These are phyloP conservation scores for Hemicordylus capensis DNA, from an alignment of 2,113 vertebrate species.

Conservation along the genomic window DNA sequence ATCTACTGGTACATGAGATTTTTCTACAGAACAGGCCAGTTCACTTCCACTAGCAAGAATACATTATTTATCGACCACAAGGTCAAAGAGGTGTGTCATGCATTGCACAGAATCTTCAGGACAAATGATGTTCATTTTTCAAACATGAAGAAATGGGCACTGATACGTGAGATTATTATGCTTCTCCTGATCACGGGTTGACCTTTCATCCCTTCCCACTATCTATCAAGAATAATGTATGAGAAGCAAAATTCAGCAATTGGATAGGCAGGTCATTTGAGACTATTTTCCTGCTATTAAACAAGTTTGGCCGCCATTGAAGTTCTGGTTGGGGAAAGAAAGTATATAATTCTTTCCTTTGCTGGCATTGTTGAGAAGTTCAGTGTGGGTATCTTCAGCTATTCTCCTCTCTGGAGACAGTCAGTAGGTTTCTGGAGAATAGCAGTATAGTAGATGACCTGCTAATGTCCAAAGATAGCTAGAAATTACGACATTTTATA, in stretches of 20 bases:
- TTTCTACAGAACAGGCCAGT: slow-evolving; percentile 53
- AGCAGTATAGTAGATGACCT: too few species aligned
- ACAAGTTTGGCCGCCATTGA: neutral
- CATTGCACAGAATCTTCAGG: slow-evolving; percentile 54
- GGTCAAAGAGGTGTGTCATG: slow-evolving; percentile 64
- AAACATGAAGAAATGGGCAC: slow-evolving; percentile 52
- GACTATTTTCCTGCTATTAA: slow-evolving; percentile 27
- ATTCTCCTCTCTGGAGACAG: neutral
- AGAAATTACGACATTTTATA: too few species aligned
- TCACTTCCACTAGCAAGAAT: slow-evolving; percentile 54
- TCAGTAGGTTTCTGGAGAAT: neutral
- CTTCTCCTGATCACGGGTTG: slow-evolving; percentile 58
- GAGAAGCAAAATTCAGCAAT: slow-evolving; percentile 34
- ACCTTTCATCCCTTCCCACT: slow-evolving; percentile 54
- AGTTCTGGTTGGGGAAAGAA: slow-evolving; percentile 15
- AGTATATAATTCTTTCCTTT: neutral
- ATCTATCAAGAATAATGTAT: slow-evolving; percentile 55
- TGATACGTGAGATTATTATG: slow-evolving; percentile 61
- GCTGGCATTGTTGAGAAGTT: neutral
- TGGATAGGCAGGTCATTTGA: slow-evolving; percentile 19
- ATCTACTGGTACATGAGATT: slow-evolving; percentile 46
- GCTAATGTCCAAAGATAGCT: too few species aligned
- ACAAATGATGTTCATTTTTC: slow-evolving; percentile 66
- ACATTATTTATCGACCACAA: slow-evolving; percentile 73
- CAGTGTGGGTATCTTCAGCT: neutral